Percentiles rank a stretch among this genome's conserved stretches.
phyloP scores from a whole-genome alignment of 2,113 vertebrate species.

The Brachyhypopomus occidentalis region DNA sequence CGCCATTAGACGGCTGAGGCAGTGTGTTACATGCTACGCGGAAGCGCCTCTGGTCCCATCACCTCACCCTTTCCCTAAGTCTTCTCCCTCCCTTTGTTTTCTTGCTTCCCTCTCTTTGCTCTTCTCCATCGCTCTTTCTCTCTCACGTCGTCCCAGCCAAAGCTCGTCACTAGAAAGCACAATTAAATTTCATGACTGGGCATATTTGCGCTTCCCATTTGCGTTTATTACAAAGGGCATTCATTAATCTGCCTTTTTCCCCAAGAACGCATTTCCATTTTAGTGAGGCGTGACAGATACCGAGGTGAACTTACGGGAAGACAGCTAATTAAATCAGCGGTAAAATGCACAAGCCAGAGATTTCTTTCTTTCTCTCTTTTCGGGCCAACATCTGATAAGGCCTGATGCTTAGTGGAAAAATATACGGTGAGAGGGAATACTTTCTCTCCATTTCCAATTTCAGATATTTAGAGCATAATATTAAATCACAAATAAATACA shows the following conservation, averaged over 20 bases:
- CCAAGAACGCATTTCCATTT: conserved; percentile 76
- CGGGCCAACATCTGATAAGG: conserved; percentile 63
- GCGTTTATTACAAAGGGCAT: conserved; percentile 83
- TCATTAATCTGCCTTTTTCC: conserved; percentile 79
- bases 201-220: conserved; percentile 86
- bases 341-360: conserved; percentile 70
- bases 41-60: conserved; percentile 78
- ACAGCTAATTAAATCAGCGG: conserved; percentile 85
- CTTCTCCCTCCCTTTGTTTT: conserved; percentile 31
- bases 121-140: not conserved
- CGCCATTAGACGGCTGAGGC: conserved; percentile 87
- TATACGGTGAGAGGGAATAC: conserved; percentile 24
- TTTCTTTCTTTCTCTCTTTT: conserved; percentile 46
- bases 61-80: conserved; percentile 46
- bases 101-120: conserved; percentile 49
- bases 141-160: conserved; percentile 68
- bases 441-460: conserved; percentile 53
- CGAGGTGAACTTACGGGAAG: conserved; percentile 79
- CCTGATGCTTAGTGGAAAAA: conserved; percentile 64
- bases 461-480: conserved; percentile 48
- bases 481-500: conserved; percentile 55
- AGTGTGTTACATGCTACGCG: conserved; percentile 82
- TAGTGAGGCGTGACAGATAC: conserved; percentile 81
- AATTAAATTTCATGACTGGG: conserved; percentile 86
- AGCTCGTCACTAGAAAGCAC: conserved; percentile 80